Evolutionary conservation across 64 coral and sea anemone genomes (phyloP), one percentile per base, ranked within the genome.

Genomic region (Actinia equina): DNA sequence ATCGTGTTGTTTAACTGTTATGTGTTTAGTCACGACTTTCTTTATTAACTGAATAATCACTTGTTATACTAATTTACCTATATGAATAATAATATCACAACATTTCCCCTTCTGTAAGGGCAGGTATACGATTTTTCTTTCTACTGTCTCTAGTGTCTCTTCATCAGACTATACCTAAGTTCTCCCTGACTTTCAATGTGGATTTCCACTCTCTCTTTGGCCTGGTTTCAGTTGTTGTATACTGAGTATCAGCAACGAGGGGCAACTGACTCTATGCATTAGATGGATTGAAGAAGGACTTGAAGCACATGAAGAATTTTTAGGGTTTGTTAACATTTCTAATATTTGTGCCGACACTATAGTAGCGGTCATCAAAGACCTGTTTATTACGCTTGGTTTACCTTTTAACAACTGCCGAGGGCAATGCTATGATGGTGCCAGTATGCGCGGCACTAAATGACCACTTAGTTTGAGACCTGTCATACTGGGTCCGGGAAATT

Each of bases 301-400:
- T 20, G 77, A 79, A 44, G 51, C 87, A 16, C 76, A 80, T 37
- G 77, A 88, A 44, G 71, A 88, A 7, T 88, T 88, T 55, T 5
- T 88, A 30, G 77, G 87, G 14, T 88, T 88, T 51, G 43, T 44
- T 23, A 11, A 88, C 22, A 88, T 88, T 30, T 69, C 86, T 37
- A 88, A 88, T 79, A 88, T 88, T 46, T 43, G 18, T 44, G 86
- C 86, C 6, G 22, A 65, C 23, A 79, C 64, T 26, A 87, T 51
- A 87, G 64, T 22, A 79, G 30, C 1, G 70, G 77, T 79, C 6
- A 54, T 54, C 12, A 6, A 54, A 54, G 52, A 54, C 84, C 6
- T 12, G 6, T 12, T 54, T 54, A 8, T 54, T 8, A 41, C 78
- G 55, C 52, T 84, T 14, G 22, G 30, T 17, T 42, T 88, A 16